These are phyloP conservation scores for Tichodroma muraria DNA, from an alignment of 2,113 vertebrate genomes.

Conservation along the genomic window DNA sequence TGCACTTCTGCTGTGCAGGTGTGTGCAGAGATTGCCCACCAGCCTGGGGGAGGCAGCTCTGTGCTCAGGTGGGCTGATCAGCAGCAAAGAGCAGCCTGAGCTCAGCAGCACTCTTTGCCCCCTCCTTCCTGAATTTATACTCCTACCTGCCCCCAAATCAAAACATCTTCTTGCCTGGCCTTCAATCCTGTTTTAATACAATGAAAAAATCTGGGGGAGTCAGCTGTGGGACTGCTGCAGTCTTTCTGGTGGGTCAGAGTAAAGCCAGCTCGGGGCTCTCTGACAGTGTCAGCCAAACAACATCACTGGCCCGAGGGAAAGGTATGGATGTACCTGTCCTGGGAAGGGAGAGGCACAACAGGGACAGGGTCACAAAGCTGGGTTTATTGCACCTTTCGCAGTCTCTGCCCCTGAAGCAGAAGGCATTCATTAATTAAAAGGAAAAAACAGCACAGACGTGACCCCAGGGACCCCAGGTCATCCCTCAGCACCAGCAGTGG, in stretches of 20 bases:
- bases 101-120: background rate
- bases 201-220: background rate
- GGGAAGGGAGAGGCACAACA: background rate
- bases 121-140: background rate
- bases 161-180: background rate
- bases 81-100: background rate
- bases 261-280: background rate
- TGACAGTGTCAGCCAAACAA: background rate
- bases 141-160: background rate
- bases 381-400: background rate
- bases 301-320: too few relatives aligned
- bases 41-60: background rate
- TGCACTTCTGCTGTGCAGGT: background rate
- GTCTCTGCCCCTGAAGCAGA: background rate
- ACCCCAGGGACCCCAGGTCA: background rate
- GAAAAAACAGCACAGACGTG: background rate
- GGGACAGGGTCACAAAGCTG: background rate
- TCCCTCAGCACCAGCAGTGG: background rate
- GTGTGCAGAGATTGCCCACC: background rate
- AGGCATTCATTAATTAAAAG: background rate
- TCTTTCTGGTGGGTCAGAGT: background rate
- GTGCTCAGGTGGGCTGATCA: background rate
- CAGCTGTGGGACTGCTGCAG: background rate
- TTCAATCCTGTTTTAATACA: background rate
- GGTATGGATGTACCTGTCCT: background rate